Evolutionary conservation across 2,888 invertebrate genomes (phyloP), one percentile per base, ranked within the genome.

Genomic region (Trachelus tabidus): DNA sequence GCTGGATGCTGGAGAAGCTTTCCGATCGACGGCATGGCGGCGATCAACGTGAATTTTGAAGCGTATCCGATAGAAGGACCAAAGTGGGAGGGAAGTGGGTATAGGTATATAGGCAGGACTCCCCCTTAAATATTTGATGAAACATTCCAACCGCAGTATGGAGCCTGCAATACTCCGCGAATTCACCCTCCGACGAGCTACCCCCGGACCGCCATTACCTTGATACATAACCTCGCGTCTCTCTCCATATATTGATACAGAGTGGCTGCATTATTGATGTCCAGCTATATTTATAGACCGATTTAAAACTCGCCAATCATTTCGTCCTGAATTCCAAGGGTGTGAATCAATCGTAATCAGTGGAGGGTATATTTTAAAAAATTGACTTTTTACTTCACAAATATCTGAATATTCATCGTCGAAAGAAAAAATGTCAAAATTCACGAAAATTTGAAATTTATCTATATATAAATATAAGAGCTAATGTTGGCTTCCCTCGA

Each of bases 71-170:
- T 86, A 87, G 88, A 85, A 85, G 85, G 56, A 56, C 56, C 56
- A 56, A 56, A 56, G 56, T 56, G 56, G 56, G 56, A 15, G 40
- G 40, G 15, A 40, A 15, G 40, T 40, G 56, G 23, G 15, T 56
- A 23, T 56, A 56, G 56, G 56, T 56, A 56, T 56, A 56, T 9
- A 56, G 56, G 23, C 87, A 87, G 86, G 88, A 86, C 88, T 87
- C 85, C 33, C 81, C 81, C 83, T 83, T 90, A 85, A 90, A 90
- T 90, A 90, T 88, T 90, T 89, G 85, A 90, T 90, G 90, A 87
- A 90, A 90, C 90, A 89, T 87, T 86, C 87, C 87, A 84, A 86
- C 89, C 89, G 89, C 89, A 88, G 90, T 89, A 90, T 89, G 88
- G 86, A 80, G 79, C 83, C 84, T 56, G 77, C 68, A 73, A 73